These are phyloP conservation scores for Galerucella nymphaeae DNA, from an alignment of 2,888 invertebrate species.

Conservation along the genomic window DNA sequence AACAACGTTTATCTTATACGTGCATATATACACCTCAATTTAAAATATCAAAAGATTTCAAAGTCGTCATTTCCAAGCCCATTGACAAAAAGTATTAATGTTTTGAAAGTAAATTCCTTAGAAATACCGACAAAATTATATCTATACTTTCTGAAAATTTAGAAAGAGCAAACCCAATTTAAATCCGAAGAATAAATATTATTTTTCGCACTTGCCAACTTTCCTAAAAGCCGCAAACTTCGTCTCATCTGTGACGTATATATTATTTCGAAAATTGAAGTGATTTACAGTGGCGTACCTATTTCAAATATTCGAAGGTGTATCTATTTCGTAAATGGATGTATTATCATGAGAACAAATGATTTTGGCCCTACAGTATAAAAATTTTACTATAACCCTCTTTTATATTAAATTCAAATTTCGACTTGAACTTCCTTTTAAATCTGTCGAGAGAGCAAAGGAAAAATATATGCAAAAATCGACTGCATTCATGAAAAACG, in stretches of 20 bases:
- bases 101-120: conserved; percentile 34
- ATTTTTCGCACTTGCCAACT: conserved; percentile 60
- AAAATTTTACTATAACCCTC: too few species aligned
- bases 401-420: too few species aligned
- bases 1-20: not conserved
- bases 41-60: conserved; percentile 1
- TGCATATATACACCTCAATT: not conserved
- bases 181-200: conserved; percentile 56
- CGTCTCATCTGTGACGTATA: conserved; percentile 41
- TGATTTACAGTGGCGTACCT: conserved; percentile 44
- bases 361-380: too few species aligned
- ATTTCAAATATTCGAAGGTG: not conserved
- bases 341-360: too few species aligned
- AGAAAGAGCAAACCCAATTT: conserved; percentile 32
- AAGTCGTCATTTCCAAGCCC: not conserved
- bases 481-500: conserved; percentile 31
- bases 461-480: conserved; percentile 32
- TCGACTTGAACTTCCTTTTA: too few species aligned
- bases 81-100: conserved; percentile 14
- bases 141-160: conserved; percentile 24
- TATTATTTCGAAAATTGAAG: conserved; percentile 47
- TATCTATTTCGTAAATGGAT: too few species aligned
- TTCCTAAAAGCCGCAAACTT: conserved; percentile 38
- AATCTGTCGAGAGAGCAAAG: too few species aligned
- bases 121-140: conserved; percentile 25